Conservation (phyloP, 2,113 vertebrate species). For the Neolamprologus caudopunctatus region DNA sequence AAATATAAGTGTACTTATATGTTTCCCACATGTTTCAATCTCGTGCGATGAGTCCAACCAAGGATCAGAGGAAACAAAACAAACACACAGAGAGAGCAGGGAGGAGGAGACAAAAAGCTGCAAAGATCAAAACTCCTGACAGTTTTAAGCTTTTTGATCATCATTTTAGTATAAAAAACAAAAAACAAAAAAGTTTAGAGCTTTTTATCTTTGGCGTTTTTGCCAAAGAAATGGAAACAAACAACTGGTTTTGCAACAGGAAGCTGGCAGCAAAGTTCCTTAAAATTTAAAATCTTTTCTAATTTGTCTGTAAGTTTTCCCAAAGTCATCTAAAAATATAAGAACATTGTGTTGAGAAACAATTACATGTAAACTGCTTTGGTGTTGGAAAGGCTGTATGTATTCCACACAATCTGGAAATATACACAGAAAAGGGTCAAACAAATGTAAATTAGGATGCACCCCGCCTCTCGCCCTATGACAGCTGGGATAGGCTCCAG, state of each 20-base stretch:
- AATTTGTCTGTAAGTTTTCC: background rate
- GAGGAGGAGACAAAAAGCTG: background rate
- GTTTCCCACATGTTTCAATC: background rate
- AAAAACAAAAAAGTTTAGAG: fast-evolving
- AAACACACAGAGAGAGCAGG: background rate
- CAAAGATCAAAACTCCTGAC: background rate
- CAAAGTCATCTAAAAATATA: background rate
- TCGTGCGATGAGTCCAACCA: background rate
- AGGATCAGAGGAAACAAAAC: background rate
- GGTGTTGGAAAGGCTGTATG: background rate
- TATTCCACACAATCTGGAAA: background rate
- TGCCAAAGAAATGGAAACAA: background rate
- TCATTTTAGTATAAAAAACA: background rate
- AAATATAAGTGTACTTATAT: background rate
- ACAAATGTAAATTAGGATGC: background rate
- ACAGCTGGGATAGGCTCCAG: background rate
- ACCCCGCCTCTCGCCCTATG: background rate
- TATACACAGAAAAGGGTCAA: background rate
- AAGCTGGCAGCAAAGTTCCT: background rate
- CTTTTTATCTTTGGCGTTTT: background rate
- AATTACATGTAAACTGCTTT: background rate
- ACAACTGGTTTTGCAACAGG: background rate
- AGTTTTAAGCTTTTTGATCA: background rate
- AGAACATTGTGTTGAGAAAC: background rate
- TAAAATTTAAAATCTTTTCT: background rate